Evolutionary conservation across 2,888 invertebrate genomes (phyloP), one percentile per base, ranked within the genome.

Genomic region (Cosmia trapezina): DNA sequence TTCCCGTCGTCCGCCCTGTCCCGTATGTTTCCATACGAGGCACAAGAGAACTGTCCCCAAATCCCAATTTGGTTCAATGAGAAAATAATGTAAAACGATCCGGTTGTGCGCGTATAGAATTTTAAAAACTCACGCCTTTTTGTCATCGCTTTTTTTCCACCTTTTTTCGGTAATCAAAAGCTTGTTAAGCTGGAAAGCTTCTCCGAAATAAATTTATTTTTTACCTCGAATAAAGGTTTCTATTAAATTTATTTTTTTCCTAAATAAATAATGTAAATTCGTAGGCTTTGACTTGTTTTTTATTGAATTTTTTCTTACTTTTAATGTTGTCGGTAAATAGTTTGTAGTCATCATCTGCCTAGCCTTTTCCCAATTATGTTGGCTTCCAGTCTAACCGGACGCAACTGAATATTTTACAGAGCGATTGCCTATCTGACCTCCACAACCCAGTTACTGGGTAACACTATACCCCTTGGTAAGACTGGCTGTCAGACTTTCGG

Each of bases 11-110:
- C 43, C 0, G 3, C 17, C 3, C 8, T 7, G 0, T 1, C 54
- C 64, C 78, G 75, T 85, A 51, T 87, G 81, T 87, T 85, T 85
- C 28, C 61, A 65, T 51, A 67, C 14, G 49, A 66, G 63, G 72
- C 69, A 65, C 65, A 70, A 76, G 76, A 70, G 63, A 53, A 87
- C 86, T 90, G 92, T 91, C 91, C 92, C 90, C 89, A 90, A 91
- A 90, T 89, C 89, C 88, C 92, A 91, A 92, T 92, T 92, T 90
- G 85, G 86, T 85, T 83, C 89, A 91, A 92, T 90, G 91, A 90
- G 91, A 91, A 91, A 92, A 93, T 93, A 94, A 93, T 93, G 91
- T 89, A 89, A 89, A 92, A 87, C 89, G 92, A 91, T 91, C 89
- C 88, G 88, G 88, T 89, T 89, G 90, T 82, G 91, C 94, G 93